Percentiles rank a stretch among this genome's conserved stretches.
Evolutionary conservation across 2,797 vertebrate genomes (phyloP).

Genomic region (Labroides dimidiatus): DNA sequence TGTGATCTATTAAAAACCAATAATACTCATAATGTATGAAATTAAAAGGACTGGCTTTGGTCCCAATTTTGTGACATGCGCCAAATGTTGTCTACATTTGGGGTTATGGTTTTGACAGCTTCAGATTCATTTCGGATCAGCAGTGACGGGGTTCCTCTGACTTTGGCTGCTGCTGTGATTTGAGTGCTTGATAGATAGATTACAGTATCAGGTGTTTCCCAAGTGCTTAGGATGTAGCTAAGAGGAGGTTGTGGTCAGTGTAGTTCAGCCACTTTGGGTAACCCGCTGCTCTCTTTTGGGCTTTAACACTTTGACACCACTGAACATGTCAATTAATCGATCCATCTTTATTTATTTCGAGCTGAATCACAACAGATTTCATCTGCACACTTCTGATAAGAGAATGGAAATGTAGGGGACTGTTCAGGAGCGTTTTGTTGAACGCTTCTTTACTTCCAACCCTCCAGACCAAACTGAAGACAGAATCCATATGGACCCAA

Average conservation of each 20-base stretch:
- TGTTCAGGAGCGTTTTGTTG: background rate
- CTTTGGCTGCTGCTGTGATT: slow-evolving; percentile 69
- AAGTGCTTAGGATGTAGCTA: slow-evolving; percentile 44
- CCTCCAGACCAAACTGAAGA: slow-evolving; percentile 26
- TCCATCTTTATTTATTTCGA: slow-evolving; percentile 7
- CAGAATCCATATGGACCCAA: slow-evolving; percentile 25
- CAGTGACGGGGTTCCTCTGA: slow-evolving; percentile 25
- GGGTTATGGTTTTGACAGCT: slow-evolving; percentile 10
- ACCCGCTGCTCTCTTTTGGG: slow-evolving; percentile 44
- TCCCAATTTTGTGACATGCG: too few species aligned
- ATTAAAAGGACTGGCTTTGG: background rate
- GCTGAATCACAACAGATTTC: background rate
- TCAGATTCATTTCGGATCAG: slow-evolving; percentile 18
- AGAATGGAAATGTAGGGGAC: slow-evolving; percentile 9
- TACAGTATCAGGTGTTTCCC: slow-evolving; percentile 60
- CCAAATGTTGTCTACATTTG: background rate
- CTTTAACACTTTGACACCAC: slow-evolving; percentile 29
- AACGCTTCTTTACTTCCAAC: slow-evolving; percentile 1
- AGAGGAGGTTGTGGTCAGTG: slow-evolving; percentile 59
- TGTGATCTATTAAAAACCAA: too few species aligned
- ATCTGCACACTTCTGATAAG: background rate
- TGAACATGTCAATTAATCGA: background rate
- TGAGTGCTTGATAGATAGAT: slow-evolving; percentile 64
- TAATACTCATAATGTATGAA: too few species aligned
- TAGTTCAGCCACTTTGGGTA: slow-evolving; percentile 40